A percentile compares a stretch with the other conserved stretches of the same genome.
Conservation (phyloP, 2,797 vertebrate species). For the Poecilia velifera region DNA sequence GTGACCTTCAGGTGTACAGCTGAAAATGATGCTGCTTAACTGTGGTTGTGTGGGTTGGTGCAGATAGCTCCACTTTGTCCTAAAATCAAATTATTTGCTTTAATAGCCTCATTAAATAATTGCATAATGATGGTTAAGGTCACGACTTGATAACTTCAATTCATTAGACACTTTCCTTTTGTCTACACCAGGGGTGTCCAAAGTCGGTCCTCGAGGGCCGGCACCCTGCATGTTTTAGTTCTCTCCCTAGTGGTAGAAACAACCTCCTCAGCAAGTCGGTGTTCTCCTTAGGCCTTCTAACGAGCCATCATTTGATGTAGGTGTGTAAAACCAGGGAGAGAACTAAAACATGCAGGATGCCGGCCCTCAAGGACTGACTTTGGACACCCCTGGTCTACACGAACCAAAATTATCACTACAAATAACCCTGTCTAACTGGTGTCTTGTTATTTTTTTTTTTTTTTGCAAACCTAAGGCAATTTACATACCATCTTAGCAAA, state of each 20-base stretch:
- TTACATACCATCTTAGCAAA: neutral
- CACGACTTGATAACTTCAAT: conserved; percentile 36
- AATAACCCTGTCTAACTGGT: conserved; percentile 32
- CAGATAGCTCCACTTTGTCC: conserved; percentile 36
- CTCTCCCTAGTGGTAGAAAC: no score
- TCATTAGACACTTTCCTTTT: conserved; percentile 31
- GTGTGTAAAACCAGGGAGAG: no score
- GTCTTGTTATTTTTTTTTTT: neutral
- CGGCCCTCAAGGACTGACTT: no score
- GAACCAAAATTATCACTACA: conserved; percentile 36
- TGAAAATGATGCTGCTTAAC: conserved; percentile 26
- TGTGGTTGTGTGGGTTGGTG: conserved; percentile 32
- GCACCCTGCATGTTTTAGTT: no score
- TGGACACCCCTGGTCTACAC: neutral
- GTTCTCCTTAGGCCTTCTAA: no score
- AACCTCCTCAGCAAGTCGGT: no score
- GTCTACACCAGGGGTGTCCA: no score
- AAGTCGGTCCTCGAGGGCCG: no score
- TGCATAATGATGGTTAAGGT: conserved; percentile 48
- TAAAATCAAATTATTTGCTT: conserved; percentile 55
- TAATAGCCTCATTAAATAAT: conserved; percentile 38
- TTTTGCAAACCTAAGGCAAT: conserved; percentile 11
- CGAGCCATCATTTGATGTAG: no score
- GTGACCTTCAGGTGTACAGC: conserved; percentile 49
- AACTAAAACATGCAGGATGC: no score